Evolutionary conservation across 2,888 invertebrate species (phyloP).

Genomic region (Nomada hirtipes): DNA sequence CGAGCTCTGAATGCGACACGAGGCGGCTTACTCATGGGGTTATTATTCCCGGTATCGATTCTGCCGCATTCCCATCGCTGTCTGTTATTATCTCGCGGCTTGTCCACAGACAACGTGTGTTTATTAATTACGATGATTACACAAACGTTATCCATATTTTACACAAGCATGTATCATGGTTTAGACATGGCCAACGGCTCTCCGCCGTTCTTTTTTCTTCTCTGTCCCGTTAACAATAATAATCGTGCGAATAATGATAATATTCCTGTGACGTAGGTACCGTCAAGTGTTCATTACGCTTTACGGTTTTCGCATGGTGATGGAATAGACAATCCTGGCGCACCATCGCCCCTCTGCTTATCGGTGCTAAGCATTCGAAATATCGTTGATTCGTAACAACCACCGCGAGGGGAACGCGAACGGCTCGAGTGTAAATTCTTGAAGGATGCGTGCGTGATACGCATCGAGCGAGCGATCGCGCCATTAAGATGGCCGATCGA

Average conservation of each 20-base stretch:
- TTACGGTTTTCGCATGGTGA: too few species aligned
- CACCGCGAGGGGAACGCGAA: not conserved
- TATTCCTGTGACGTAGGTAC: too few species aligned
- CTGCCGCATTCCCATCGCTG: slow-evolving; percentile 14
- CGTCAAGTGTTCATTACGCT: too few species aligned
- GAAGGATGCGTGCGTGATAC: not conserved
- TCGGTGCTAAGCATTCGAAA: too few species aligned
- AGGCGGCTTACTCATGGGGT: slow-evolving; percentile 31
- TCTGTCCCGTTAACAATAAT: too few species aligned
- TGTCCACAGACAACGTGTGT: not conserved
- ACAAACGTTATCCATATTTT: not conserved
- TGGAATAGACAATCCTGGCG: not conserved
- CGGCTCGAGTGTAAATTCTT: slow-evolving; percentile 7
- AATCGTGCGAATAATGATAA: too few species aligned
- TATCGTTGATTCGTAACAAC: not conserved
- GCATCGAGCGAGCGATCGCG: not conserved
- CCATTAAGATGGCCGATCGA: slow-evolving; percentile 9
- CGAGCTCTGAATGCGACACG: not conserved
- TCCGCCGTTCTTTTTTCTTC: too few species aligned
- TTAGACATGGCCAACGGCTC: too few species aligned
- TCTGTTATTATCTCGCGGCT: not conserved
- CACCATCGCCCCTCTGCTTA: not conserved
- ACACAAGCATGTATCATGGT: too few species aligned
- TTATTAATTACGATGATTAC: slow-evolving; percentile 16
- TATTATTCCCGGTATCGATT: slow-evolving; percentile 34